Evolutionary conservation across 2,888 invertebrate genomes (phyloP).

Genomic region (Drosophila melanocephala): DNA sequence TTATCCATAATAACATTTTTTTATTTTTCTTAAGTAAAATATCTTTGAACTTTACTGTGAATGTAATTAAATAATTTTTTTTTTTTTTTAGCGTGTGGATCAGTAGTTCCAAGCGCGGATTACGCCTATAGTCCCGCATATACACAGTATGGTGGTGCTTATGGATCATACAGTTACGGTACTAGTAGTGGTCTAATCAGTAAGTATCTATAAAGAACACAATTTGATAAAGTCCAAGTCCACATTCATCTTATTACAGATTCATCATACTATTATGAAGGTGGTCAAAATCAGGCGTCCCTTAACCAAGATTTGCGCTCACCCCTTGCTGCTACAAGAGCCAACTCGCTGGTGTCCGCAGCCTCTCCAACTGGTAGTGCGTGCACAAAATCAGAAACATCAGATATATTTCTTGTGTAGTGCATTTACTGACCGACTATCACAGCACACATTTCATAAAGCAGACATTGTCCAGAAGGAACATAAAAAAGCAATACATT

Average conservation of each 20-base stretch:
- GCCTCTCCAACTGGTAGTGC: constrained; percentile 91
- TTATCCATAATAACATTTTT: background rate
- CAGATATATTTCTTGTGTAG: constrained; percentile 85
- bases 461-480: background rate
- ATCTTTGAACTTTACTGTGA: background rate
- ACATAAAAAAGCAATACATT: background rate
- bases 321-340: constrained; percentile 90
- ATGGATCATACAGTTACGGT: constrained; percentile 89
- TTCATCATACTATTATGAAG: constrained; percentile 89
- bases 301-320: constrained; percentile 88
- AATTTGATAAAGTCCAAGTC: background rate
- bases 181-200: constrained; percentile 89
- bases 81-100: constrained; percentile 87
- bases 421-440: constrained; percentile 26
- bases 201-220: constrained; percentile 69
- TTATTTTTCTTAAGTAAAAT: background rate
- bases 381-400: constrained; percentile 88
- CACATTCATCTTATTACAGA: constrained; percentile 84
- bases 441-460: background rate
- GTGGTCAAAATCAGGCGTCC: constrained; percentile 81
- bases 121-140: constrained; percentile 91
- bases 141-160: constrained; percentile 85
- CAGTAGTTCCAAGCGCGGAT: constrained; percentile 88
- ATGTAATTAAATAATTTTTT: constrained; percentile 6
- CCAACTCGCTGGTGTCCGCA: constrained; percentile 90